Evolutionary conservation across 2,113 vertebrate species (phyloP).

Genomic region (Azemiops feae): DNA sequence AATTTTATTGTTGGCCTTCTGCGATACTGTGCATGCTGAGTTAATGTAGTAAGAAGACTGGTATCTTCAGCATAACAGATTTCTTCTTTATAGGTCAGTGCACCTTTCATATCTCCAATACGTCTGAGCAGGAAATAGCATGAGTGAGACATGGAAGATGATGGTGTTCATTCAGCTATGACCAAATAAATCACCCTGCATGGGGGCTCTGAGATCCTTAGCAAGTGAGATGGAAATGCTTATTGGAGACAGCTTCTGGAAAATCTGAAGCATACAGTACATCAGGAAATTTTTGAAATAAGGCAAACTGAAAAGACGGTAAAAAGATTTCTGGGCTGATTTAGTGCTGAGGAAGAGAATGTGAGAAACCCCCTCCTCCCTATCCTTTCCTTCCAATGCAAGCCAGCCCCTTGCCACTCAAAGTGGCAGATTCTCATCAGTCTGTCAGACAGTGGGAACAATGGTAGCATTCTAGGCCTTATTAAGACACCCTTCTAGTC

Average conservation of each 20-base stretch:
- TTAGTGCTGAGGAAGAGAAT: slow-evolving; percentile 23
- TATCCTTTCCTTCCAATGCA: not conserved
- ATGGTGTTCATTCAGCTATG: slow-evolving; percentile 24
- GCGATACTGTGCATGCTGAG: not conserved
- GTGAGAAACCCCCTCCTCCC: not conserved
- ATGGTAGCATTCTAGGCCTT: not conserved
- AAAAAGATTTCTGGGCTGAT: slow-evolving; percentile 23
- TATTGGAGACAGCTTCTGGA: not conserved
- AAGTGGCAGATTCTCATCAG: not conserved
- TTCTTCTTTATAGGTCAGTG: slow-evolving; percentile 37
- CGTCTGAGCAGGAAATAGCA: slow-evolving; percentile 3
- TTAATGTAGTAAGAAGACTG: not conserved
- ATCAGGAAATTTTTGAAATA: slow-evolving; percentile 27
- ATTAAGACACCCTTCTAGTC: not conserved
- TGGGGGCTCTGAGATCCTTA: not conserved
- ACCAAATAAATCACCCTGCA: slow-evolving; percentile 10
- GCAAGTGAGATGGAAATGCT: not conserved
- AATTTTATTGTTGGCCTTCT: not conserved
- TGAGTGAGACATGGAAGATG: slow-evolving; percentile 17
- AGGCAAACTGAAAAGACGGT: not conserved
- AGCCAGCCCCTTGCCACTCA: not conserved
- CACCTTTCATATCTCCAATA: slow-evolving; percentile 30
- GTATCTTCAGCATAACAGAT: not conserved
- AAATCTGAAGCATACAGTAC: not conserved
- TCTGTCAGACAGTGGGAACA: not conserved